phyloP scores from a whole-genome alignment of 2,797 vertebrate species.

The Spatula clypeata region DNA sequence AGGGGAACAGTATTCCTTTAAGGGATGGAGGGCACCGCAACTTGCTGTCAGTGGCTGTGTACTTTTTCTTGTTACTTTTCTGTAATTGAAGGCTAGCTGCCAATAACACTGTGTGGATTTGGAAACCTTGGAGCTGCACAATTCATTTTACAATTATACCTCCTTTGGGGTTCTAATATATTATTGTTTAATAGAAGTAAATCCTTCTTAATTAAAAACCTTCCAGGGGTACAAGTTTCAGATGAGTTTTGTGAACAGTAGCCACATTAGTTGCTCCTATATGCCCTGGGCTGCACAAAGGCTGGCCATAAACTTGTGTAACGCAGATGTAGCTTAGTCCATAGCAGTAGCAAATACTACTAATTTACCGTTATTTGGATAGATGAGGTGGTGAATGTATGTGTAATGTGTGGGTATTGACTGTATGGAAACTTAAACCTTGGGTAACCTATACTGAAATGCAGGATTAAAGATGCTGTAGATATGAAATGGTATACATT shows the following conservation, averaged over 20 bases:
- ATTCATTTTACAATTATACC: slow-evolving; percentile 60
- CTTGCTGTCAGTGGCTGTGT: slow-evolving; percentile 7
- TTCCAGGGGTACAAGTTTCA: slow-evolving; percentile 30
- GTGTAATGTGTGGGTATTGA: not conserved
- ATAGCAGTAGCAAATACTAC: not conserved
- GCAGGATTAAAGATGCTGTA: not conserved
- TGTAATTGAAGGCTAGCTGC: slow-evolving; percentile 67
- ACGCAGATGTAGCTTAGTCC: not conserved
- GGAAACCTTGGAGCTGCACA: slow-evolving; percentile 42
- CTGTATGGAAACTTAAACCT: not conserved
- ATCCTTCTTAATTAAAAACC: slow-evolving; percentile 72
- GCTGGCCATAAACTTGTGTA: not conserved
- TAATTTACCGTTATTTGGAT: not conserved
- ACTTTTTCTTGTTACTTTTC: slow-evolving; percentile 44
- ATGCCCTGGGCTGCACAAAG: not conserved
- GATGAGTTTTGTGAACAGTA: slow-evolving; percentile 1
- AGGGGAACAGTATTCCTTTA: not conserved
- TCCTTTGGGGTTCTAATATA: slow-evolving; percentile 61
- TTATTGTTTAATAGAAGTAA: slow-evolving; percentile 69
- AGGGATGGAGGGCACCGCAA: not conserved
- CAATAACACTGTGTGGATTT: slow-evolving; percentile 50
- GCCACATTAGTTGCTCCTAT: not conserved
- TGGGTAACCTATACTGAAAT: not conserved
- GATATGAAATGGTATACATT: not conserved
- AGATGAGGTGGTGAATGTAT: not conserved